Evolutionary conservation across 1,140 invertebrate genomes (phyloP), one percentile per base, ranked within the genome.

Genomic region (Penaeus indicus): DNA sequence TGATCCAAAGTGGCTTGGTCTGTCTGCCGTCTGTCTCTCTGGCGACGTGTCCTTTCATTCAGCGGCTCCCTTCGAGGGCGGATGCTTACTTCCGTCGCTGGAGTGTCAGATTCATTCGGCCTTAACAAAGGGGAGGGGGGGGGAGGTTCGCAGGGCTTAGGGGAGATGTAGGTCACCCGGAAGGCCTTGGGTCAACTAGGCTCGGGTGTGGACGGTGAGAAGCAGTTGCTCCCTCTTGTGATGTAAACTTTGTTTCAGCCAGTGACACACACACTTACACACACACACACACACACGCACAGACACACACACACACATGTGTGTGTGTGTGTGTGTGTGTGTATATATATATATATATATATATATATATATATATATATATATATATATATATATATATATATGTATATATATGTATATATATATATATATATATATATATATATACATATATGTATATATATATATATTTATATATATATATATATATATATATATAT

Each of bases 341-440:
- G 8, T 72, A 72, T 72, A 72, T 72, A 72, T 72, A 72, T 72
- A 72, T 25, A 72, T 72, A 72, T 72, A 72, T 72, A 72, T 72
- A 72, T 72, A 72, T 25, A 72, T 72, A 72, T 25, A 72, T 72
- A 72, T 25, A 72, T 25, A n/a, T n/a, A 72, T n/a, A 25, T 1
- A 72, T 16, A 72, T n/a, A 25, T 16, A 75, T 21, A 75, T 32
- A 75, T 2, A 32, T 32, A 75, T 16, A 75, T 21, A 75, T 32
- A 75, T 21, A 75, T 32, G 1, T 32, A 27, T 21, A 75, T 11
- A 75, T 8, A 18, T 4, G 10, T 18, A 21, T 10, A 0, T 11
- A 11, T 32, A 11, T 16, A 27, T 11, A 32, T 1, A 27, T 8
- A 27, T 1, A n/a, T 75, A 38, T 38, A 32, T 22, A 32, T 11